Evolutionary conservation across 2,888 invertebrate genomes (phyloP).

Genomic region (Pyrrhosoma nymphula): DNA sequence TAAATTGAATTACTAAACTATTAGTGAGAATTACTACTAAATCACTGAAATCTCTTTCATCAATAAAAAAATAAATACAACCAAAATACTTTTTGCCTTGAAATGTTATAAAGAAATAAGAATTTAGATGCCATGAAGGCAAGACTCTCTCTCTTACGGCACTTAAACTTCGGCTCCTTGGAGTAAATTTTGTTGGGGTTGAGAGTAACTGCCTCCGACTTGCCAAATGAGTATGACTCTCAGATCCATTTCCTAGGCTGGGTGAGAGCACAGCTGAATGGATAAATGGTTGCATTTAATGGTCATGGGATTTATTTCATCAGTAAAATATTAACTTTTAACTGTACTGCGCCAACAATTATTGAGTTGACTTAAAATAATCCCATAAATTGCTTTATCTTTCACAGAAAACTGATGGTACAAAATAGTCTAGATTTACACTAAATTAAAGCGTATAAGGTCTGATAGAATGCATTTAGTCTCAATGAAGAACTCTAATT

Average conservation of each 20-base stretch:
- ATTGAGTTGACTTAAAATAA: too few species aligned
- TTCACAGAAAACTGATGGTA: too few species aligned
- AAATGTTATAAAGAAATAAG: neutral
- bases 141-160: neutral
- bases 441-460: too few species aligned
- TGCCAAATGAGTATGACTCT: conserved; percentile 37
- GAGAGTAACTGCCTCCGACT: neutral
- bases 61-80: neutral
- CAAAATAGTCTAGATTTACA: too few species aligned
- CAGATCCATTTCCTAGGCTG: neutral
- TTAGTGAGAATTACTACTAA: too few species aligned
- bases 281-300: neutral
- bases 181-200: neutral
- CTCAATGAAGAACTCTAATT: too few species aligned
- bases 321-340: too few species aligned
- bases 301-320: neutral
- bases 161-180: conserved; percentile 5
- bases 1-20: too few species aligned
- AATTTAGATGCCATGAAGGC: neutral
- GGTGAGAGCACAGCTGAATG: neutral
- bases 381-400: too few species aligned
- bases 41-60: neutral
- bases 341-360: too few species aligned
- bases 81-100: neutral
- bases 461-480: too few species aligned